Conservation (phyloP, 2,797 vertebrate species). For the Urosaurus nigricauda region DNA sequence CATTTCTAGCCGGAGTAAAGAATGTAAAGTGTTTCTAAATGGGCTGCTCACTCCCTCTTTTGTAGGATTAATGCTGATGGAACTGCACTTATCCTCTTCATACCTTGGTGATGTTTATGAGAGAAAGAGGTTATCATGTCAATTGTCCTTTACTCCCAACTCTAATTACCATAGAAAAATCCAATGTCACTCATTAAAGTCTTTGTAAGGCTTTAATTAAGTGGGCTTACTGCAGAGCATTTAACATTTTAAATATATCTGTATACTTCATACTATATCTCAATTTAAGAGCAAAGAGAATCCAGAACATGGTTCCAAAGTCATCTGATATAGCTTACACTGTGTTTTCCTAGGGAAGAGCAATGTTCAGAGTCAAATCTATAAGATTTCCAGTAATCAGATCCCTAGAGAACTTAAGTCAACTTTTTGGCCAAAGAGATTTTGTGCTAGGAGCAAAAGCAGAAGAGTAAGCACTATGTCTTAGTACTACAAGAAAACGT, state of each 20-base stretch:
- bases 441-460: conserved; percentile 14
- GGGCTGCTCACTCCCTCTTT: conserved; percentile 30
- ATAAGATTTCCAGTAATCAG: conserved; percentile 51
- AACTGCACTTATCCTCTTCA: conserved; percentile 51
- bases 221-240: conserved; percentile 16
- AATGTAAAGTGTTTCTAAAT: conserved; percentile 51
- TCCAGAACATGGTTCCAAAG: conserved; percentile 51
- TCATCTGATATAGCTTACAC: conserved; percentile 44
- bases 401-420: conserved; percentile 16
- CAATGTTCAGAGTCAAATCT: conserved; percentile 12
- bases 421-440: conserved; percentile 48
- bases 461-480: conserved; percentile 19
- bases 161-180: conserved; percentile 59
- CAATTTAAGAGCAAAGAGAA: conserved; percentile 25
- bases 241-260: conserved; percentile 53
- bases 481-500: neutral
- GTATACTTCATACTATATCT: neutral
- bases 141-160: conserved; percentile 64
- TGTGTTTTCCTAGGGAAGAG: conserved; percentile 29
- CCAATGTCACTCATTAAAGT: conserved; percentile 38
- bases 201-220: conserved; percentile 37
- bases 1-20: conserved; percentile 43
- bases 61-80: conserved; percentile 49
- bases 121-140: conserved; percentile 54
- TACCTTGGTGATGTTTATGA: conserved; percentile 58